Base-by-base conservation (phyloP, 1,140 invertebrate species). In the Battus philenor region DNA sequence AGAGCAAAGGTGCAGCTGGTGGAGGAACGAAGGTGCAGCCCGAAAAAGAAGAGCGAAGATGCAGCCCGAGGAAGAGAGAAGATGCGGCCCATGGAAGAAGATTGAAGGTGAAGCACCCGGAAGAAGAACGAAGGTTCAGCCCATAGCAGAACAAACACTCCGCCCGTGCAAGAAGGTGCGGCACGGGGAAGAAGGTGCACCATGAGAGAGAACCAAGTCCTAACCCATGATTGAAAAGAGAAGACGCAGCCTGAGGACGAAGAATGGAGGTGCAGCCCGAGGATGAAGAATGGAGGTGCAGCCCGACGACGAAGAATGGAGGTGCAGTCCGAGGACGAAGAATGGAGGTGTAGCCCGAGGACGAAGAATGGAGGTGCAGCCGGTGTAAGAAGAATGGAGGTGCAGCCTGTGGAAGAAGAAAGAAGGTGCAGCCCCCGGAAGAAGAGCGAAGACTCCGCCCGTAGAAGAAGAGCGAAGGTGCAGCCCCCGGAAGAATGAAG, bases 201-300 rank as follows among this genome's bases (percentile, higher is more conserved):
- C 4, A 1, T 9, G 2, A 31, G 15, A 8, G 15, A 31, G 12
- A 7, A 11, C 5, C 5, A 31, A 29, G 24, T 9, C 20, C 24
- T 39, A 38, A 29, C 13, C 10, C 22, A 50, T 46, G 45, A 29
- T 9, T 13, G 26, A 59, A 47, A 44, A 51, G 6, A 9, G 34
- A 50, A 47, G 45, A 52, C 9, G 11, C 24, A 50, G 44, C 18
- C 18, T 32, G 11, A 49, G 52, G 32, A 47, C 2, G 10, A 26
- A 50, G 41, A 30, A 29, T 12, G 20, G 13, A 32, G 39, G 39
- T 32, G 38, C 53, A 49, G 38, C 41, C 9, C 1, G 47, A 60
- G 44, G 43, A 46, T 1, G n/a, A 36, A 45, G 18, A 15, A 1
- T 0, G 10, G 51, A 36, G 9, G 39, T 4, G 9, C 7, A 32